Evolutionary conservation across 2,888 invertebrate genomes (phyloP), one percentile per base, ranked within the genome.

Genomic region (Sinopyrophorus schimmeli): DNA sequence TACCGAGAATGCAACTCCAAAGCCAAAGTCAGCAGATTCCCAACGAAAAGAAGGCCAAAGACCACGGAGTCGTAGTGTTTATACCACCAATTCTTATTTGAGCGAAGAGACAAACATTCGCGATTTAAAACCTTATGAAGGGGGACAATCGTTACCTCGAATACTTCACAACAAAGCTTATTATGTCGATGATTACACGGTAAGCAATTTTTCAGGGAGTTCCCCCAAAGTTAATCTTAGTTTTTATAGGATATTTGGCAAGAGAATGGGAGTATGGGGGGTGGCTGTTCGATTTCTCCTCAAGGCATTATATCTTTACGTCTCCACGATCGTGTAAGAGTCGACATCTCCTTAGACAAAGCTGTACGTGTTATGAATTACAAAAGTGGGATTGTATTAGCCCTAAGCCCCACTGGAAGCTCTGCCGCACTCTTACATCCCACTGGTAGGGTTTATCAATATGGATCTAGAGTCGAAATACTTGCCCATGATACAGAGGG

Each of bases 381-480:
- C 55, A 80, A 86, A 76, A 87, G 85, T 69, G 87, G 87, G 67
- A 89, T 92, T 53, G 85, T 89, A n/a, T 77, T 92, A 58, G 86
- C 91, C 2, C 67, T 92, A 59, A 90, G 88, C 39, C 81, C 87
- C 34, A 84, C 86, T 12, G 91, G 91, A 5, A 84, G 86, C 10
- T 84, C 86, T 1, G 85, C 90, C 0, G 91, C 89, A 0, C 75
- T 93, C 47, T 81, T 92, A 38, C 92, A 92, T 71, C 92, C 92
- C 1, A 91, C 91, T 68, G 92, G 92, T 5, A 79, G 89, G 32
- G 86, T 92, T 46, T 86, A 88, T 69, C 91, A 92, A 70, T 89
- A 90, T 65, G 90, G 90, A 10, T 89, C 90, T 1, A 79, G 91
- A 37, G 91, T 92, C 7, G 92, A 92, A 74, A 90, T 92, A 41